Base-by-base conservation (phyloP, 1,140 invertebrate species). In the Orius insidiosus region DNA sequence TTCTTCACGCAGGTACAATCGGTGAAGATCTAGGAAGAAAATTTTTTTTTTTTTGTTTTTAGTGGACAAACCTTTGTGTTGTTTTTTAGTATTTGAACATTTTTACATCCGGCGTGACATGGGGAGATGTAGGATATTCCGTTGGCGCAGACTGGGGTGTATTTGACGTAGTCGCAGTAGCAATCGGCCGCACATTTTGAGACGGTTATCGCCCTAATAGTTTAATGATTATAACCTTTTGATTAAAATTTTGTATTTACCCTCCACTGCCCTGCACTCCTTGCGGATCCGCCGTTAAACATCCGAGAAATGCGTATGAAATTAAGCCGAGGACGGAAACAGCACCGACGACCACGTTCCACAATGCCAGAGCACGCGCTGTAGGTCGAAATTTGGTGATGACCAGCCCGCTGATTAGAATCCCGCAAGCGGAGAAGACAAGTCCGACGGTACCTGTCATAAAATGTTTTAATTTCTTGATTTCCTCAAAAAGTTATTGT, bases 51-150 rank as follows among this genome's bases (percentile, higher is more conserved):
- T 18, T 35, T 41, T 13, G 13, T 15, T 13, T 10, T 13, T 5
- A 41, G 2, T 41, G n/a, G 8, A 18, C 18, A 3, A 10, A 43
- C 52, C 43, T 54, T 53, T 11, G 40, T 46, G 8, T 45, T 47
- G 36, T 51, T 53, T n/a, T 9, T 14, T 10, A 52, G n/a, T 0
- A 37, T 46, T 18, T 42, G 9, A n/a, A 46, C 40, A 39, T 33
- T 37, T 31, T 11, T 34, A 56, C 80, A 83, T 10, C 78, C 79
- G 24, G 79, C 79, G 51, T 74, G 72, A 58, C 80, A 83, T 6
- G 78, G 71, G 7, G 71, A 77, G 54, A 76, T 80, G 59, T 71
- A 80, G 0, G 72, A 76, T 24, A 6, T 60, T 5, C 65, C 63
- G 51, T 65, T 67, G 7, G 72, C 67, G 54, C 79, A 82, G 9